These are phyloP conservation scores for Laupala kohalensis DNA, from an alignment of 1,140 invertebrate species.

Conservation along the genomic window DNA sequence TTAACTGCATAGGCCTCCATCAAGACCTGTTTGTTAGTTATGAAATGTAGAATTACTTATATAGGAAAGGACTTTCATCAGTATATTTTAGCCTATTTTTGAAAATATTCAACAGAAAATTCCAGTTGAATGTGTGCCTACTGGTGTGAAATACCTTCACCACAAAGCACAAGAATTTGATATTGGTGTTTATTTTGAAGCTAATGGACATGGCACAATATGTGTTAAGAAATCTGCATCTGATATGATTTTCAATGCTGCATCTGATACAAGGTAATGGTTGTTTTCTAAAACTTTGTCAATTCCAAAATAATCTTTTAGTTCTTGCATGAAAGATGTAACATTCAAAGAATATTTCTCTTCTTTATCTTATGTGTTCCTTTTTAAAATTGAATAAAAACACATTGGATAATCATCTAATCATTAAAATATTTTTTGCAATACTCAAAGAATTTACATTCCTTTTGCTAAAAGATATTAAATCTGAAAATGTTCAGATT, in stretches of 20 bases:
- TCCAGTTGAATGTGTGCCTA: slow-evolving; percentile 74
- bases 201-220: slow-evolving; percentile 97
- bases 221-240: slow-evolving; percentile 53
- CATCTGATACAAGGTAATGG: slow-evolving; percentile 17
- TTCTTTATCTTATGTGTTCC: no score
- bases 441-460: no score
- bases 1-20: no score
- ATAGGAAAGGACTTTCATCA: neutral
- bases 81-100: neutral
- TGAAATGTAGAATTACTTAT: neutral
- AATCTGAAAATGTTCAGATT: no score
- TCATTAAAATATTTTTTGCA: no score
- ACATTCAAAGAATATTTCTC: no score
- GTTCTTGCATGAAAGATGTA: no score
- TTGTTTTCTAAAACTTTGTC: no score
- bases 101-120: slow-evolving; percentile 64
- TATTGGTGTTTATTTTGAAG: slow-evolving; percentile 97
- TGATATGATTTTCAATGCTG: slow-evolving; percentile 24
- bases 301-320: no score
- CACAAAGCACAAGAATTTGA: slow-evolving; percentile 81
- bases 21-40: neutral
- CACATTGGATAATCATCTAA: no score
- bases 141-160: slow-evolving; percentile 98
- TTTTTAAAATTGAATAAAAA: no score
- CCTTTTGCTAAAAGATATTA: no score